phyloP scores from a whole-genome alignment of 2,113 vertebrate genomes.

The Callorhinus ursinus region DNA sequence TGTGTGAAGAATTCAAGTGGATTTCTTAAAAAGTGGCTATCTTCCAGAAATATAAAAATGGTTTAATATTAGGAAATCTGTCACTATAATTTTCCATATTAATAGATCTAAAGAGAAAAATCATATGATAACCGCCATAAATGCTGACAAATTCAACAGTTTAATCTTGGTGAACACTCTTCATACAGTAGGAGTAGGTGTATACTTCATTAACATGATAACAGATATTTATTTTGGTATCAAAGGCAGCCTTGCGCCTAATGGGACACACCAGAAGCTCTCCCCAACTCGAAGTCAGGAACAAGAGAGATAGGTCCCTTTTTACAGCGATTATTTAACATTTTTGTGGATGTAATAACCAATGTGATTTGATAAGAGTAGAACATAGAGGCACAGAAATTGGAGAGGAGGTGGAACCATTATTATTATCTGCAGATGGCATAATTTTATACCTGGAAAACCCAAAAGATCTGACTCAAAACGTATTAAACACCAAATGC shows the following conservation, averaged over 20 bases:
- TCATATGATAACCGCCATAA: neutral
- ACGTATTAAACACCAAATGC: neutral
- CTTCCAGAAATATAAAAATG: neutral
- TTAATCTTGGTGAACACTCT: neutral
- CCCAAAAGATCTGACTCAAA: neutral
- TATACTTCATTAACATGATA: neutral
- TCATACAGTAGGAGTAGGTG: neutral
- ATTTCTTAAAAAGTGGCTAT: neutral
- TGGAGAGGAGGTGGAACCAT: neutral
- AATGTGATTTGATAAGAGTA: constrained; percentile 5
- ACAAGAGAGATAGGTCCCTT: neutral
- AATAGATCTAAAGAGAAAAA: neutral
- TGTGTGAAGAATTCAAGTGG: neutral
- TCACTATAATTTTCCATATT: neutral
- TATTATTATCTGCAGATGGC: neutral
- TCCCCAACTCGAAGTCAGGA: neutral
- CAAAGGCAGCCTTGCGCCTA: neutral
- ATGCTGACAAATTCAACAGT: neutral
- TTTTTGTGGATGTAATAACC: neutral
- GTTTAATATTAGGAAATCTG: neutral
- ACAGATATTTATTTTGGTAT: neutral
- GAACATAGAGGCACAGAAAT: neutral
- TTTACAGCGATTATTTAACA: neutral
- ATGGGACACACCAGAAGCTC: neutral
- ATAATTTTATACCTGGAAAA: neutral